Base-by-base conservation (phyloP, 2,113 vertebrate genomes). In the Tyrannus savana region DNA sequence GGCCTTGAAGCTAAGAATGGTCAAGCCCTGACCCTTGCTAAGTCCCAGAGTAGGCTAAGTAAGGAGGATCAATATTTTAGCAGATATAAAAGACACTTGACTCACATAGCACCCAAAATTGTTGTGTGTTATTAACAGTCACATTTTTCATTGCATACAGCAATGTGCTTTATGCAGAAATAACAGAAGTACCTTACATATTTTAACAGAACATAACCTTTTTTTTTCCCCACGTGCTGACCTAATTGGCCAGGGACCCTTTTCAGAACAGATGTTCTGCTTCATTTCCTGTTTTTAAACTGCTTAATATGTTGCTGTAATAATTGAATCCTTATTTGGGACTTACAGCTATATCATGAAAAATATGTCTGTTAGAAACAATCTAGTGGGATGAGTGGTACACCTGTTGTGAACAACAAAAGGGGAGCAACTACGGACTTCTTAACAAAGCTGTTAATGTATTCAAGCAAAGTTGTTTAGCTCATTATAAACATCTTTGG, bases 51-150 rank as follows among this genome's bases (percentile, higher is more conserved):
- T 4, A 83, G 72, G 71, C 42, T 75, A 59, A 69, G 53, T 25
- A 78, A 84, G 76, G 76, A 81, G 67, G 53, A 49, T 73, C n/a
- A 56, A 25, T 89, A 67, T 52, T 93, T 87, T 41, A 44, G 50
- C 11, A 3, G 47, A 30, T 64, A 42, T 55, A 46, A 80, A 58
- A 84, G 25, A 58, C 8, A 10, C 17, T 85, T 88, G 23, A 9
- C n/a, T 74, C 55, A 12, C 0, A 0, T 23, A 46, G 33, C 30
- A 12, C 11, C 12, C 7, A 8, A 46, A 50, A 55, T 4, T 1
- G 0, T 22, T 66, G n/a, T 12, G 6, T 39, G 7, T 64, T 84
- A 66, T 64, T 84, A 62, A 66, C 3, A 52, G 49, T 19, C 60
- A 78, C 0, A 1, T 53, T 85, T 89, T 75, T 55, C 14, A 46